Evolutionary conservation across 2,113 vertebrate genomes (phyloP), one percentile per base, ranked within the genome.

Genomic region (Vulpes lagopus): DNA sequence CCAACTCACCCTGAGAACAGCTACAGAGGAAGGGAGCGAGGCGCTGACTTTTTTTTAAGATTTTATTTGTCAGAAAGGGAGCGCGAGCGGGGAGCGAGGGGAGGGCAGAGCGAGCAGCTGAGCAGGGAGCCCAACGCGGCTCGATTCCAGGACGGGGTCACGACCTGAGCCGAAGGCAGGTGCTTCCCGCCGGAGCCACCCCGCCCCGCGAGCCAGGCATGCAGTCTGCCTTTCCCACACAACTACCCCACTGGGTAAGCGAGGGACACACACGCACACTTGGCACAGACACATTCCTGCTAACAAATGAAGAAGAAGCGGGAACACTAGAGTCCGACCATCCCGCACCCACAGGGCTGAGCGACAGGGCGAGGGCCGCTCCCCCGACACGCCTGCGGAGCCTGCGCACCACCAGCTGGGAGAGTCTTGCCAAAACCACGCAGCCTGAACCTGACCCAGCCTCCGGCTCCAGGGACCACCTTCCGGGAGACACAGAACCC

Each of bases 351-450:
- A 71, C 32, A 82, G 20, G 35, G 78, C 64, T 8, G 25, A 76
- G 17, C 17, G 60, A 53, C n/a, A 11, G 8, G 16, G 67, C 25
- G 49, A 15, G 2, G 27, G 59, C 67, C n/a, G 60, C 49, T 11
- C 10, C 16, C 8, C 10, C 71, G 43, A 71, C 43, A 88, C 55
- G 6, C 32, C 4, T 11, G 11, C 30, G 5, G 53, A 76, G 22
- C 25, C 0, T 0, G 12, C 0, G 0, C 62, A 19, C 32, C 38
- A 14, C 38, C 65, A 82, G 25, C 53, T 2, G 2, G 3, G 51
- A 51, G 57, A 43, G 23, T 27, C 71, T 43, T 17, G 32, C 71
- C 71, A 30, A 64, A 73, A 92, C 20, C 38, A 1, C 16, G 25
- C 94, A 25, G 25, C 43, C 49, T 0, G 2, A 65, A 27, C 55